Conservation (phyloP, 2,888 invertebrate species). For the Muschampia plurimacula region DNA sequence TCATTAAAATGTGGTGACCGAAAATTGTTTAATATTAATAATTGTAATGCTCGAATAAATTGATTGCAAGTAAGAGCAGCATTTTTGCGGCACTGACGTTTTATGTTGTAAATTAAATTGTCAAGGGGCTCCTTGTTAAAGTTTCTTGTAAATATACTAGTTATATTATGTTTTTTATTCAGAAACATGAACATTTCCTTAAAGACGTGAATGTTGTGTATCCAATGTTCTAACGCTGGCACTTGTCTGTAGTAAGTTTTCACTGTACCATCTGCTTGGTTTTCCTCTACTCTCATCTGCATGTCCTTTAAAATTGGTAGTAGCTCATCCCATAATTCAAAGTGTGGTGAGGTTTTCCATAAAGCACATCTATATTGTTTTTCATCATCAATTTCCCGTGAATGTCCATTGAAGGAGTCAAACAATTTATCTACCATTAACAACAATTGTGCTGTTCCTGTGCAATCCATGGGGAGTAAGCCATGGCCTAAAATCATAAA, state of each 20-base stretch:
- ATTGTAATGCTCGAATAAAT: too few species aligned
- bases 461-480: not conserved
- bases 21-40: too few species aligned
- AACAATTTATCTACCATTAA: not conserved
- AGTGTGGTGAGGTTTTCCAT: not conserved
- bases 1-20: too few species aligned
- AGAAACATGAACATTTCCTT: not conserved
- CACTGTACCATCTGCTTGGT: not conserved
- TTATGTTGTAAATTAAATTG: not conserved
- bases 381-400: not conserved
- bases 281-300: not conserved
- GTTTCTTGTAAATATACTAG: not conserved
- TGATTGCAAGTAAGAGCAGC: too few species aligned
- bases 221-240: not conserved
- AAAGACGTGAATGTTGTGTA: not conserved
- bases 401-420: slow-evolving; percentile 1
- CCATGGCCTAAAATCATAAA: not conserved
- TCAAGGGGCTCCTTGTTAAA: not conserved
- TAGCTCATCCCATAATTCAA: not conserved
- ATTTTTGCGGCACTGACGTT: too few species aligned
- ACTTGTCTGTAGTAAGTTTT: not conserved
- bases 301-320: not conserved
- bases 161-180: not conserved
- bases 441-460: not conserved
- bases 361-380: not conserved